Base-by-base conservation (phyloP, 2,797 vertebrate genomes). In the Ceyx erithaca region DNA sequence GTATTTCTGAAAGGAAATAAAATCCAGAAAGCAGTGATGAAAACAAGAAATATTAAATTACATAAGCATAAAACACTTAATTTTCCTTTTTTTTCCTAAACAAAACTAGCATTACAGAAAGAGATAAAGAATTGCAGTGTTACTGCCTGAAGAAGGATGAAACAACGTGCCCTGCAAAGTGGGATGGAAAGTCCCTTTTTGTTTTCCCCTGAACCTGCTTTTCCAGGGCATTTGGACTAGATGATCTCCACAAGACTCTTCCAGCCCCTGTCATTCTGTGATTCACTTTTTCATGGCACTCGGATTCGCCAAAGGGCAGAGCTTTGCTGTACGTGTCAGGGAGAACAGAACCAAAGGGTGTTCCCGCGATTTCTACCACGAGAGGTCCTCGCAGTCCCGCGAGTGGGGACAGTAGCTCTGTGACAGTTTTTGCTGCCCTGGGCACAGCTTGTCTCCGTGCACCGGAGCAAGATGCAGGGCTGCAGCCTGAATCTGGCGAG, bases 211-310 rank as follows among this genome's bases (percentile, higher is more conserved):
- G 49, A 28, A 51, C 26, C 49, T 51, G 49, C 49, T 10, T 51
- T 20, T 5, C 14, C 49, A 28, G 49, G 5, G 25, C 15, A 26
- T 28, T 51, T 51, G 49, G 9, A 51, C 14, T 51, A 26, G 15
- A 28, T 51, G 9, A 17, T 51, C 49, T 51, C 26, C 14, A 51
- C 5, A 51, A 15, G 26, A 26, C 26, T 28, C 49, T 51, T 51
- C 26, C 49, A 51, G 26, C 15, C 49, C 49, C 15, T 26, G 16
- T 10, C 15, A 51, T 17, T 51, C 49, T 49, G 48, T 51, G 49
- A 51, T 8, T n/a, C 41, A 0, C 20, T 12, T 18, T 28, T 14
- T 5, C 52, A 0, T 11, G 40, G 9, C 51, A 18, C 7, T 5
- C 5, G 7, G 14, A 28, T 35, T 22, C 28, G 6, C 5, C 6